These are phyloP conservation scores for Pungitius pungitius DNA, from an alignment of 2,113 vertebrate species.

Conservation along the genomic window DNA sequence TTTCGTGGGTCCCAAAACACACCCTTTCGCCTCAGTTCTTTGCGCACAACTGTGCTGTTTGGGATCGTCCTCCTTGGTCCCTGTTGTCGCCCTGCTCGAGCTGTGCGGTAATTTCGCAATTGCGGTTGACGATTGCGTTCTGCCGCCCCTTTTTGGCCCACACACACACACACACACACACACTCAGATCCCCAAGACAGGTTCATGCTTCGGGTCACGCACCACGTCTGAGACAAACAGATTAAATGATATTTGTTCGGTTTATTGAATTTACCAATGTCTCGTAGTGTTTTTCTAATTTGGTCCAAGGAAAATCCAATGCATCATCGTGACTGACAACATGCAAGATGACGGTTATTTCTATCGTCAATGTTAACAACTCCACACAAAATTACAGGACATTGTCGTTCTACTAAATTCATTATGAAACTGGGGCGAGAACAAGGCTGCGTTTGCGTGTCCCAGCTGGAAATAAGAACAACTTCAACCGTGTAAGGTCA, in stretches of 20 bases:
- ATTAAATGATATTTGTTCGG: neutral
- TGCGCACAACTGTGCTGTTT: slow-evolving; percentile 35
- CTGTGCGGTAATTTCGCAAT: slow-evolving; percentile 29
- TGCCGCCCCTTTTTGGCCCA: slow-evolving; percentile 12
- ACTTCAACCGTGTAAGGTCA: slow-evolving; percentile 58
- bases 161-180: neutral
- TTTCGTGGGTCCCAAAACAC: slow-evolving; percentile 21
- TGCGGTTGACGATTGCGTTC: slow-evolving; percentile 26
- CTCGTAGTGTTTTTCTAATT: neutral
- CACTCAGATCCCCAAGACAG: neutral
- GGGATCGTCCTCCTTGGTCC: slow-evolving; percentile 46
- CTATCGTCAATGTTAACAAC: neutral
- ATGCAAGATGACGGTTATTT: neutral
- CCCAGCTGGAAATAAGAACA: slow-evolving; percentile 56
- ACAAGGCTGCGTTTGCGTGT: slow-evolving; percentile 20
- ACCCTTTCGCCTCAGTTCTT: slow-evolving; percentile 14
- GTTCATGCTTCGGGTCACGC: slow-evolving; percentile 1
- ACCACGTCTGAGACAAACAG: slow-evolving; percentile 1
- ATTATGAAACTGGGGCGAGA: slow-evolving; percentile 26
- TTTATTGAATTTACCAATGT: neutral
- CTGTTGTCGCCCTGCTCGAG: slow-evolving; percentile 39
- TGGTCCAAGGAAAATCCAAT: neutral
- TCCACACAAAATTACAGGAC: neutral
- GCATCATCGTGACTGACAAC: neutral
- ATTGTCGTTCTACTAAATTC: neutral